These are phyloP conservation scores for Solenopsis invicta DNA, from an alignment of 1,140 invertebrate genomes.

Conservation along the genomic window DNA sequence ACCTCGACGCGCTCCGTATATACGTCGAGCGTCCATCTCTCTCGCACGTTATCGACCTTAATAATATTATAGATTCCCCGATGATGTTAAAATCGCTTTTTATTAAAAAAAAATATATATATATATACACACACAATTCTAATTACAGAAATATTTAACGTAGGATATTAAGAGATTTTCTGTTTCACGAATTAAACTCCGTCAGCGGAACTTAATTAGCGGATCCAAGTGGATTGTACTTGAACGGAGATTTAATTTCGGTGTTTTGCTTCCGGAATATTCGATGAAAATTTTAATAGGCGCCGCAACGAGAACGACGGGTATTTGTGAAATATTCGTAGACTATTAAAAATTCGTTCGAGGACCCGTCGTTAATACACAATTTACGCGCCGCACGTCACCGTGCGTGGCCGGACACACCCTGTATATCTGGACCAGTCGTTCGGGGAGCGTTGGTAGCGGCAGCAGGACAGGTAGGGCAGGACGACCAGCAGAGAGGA, in stretches of 20 bases:
- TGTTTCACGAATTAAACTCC: conserved; percentile 1
- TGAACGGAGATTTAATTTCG: conserved; percentile 30
- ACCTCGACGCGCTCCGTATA: too few species aligned
- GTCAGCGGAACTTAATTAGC: background rate
- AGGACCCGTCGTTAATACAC: conserved; percentile 31
- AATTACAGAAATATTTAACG: conserved; percentile 47
- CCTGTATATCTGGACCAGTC: conserved; percentile 74
- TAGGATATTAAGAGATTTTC: background rate
- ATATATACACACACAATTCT: background rate
- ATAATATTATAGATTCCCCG: conserved; percentile 29
- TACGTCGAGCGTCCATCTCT: background rate
- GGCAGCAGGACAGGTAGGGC: conserved; percentile 52
- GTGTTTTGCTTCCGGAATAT: conserved; percentile 43
- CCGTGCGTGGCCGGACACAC: conserved; percentile 25
- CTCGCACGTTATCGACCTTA: background rate
- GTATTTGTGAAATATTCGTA: background rate
- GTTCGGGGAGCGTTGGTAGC: conserved; percentile 56
- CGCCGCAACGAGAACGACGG: too few species aligned
- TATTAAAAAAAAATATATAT: too few species aligned
- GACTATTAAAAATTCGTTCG: conserved; percentile 1
- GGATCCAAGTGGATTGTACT: background rate
- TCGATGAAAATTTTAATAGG: conserved; percentile 7
- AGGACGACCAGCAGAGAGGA: conserved; percentile 64
- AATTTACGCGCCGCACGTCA: conserved; percentile 7
- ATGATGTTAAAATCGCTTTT: background rate